These are phyloP conservation scores for Nyctibius grandis DNA, from an alignment of 2,797 vertebrate species.

Conservation along the genomic window DNA sequence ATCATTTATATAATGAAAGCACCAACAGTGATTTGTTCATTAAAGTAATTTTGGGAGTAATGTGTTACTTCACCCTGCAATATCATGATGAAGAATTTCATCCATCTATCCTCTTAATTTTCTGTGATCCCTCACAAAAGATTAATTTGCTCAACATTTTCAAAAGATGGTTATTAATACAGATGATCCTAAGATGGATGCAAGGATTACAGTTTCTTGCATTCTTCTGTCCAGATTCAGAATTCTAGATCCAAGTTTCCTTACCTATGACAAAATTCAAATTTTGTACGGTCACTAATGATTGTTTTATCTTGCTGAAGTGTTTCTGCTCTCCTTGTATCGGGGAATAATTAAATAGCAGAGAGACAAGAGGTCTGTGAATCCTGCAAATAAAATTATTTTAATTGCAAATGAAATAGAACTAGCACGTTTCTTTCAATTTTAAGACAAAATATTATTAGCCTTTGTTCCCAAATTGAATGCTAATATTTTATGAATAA, in stretches of 20 bases:
- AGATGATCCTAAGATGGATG: neutral
- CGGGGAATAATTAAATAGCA: neutral
- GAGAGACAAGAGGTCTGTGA: neutral
- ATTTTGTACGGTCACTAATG: neutral
- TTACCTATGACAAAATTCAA: neutral
- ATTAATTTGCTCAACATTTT: neutral
- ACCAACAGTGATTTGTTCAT: neutral
- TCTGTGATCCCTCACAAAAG: neutral
- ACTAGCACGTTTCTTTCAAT: neutral
- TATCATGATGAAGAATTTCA: neutral
- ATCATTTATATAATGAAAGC: neutral
- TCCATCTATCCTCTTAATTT: neutral
- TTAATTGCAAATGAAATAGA: neutral
- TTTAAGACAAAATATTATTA: neutral
- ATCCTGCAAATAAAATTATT: neutral
- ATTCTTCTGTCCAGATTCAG: neutral
- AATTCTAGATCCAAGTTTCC: neutral
- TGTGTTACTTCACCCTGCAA: neutral
- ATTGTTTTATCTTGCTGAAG: neutral
- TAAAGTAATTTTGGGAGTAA: neutral
- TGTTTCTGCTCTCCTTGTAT: neutral
- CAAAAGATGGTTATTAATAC: neutral
- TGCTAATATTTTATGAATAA: neutral
- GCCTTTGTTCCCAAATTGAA: neutral
- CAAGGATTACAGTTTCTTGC: neutral